A percentile compares a stretch with the other conserved stretches of the same genome.
Evolutionary conservation across 2,797 vertebrate species (phyloP).

Genomic region (Sylvia borin): DNA sequence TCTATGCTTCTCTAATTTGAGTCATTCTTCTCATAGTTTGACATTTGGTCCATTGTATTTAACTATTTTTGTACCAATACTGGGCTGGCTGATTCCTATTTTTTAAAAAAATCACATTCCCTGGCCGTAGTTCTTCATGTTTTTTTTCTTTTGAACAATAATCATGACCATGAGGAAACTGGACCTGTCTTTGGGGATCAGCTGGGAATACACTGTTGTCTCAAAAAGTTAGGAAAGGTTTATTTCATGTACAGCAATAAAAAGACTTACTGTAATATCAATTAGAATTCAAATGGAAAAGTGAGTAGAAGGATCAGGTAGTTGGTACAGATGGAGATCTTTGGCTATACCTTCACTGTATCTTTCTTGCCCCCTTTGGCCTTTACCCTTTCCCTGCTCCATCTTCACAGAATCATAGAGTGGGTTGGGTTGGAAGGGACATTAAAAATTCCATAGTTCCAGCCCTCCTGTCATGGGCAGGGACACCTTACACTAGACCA

Average conservation of each 20-base stretch:
- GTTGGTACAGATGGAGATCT: not conserved
- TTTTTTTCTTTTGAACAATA: not conserved
- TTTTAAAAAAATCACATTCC: not conserved
- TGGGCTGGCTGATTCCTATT: not conserved
- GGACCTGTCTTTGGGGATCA: not conserved
- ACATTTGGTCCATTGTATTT: not conserved
- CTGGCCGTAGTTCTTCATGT: not conserved
- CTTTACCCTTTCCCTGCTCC: not conserved
- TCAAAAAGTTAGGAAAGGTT: not conserved
- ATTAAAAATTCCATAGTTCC: not conserved
- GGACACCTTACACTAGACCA: not conserved
- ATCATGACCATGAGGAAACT: not conserved
- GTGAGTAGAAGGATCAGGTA: not conserved
- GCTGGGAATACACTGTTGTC: not conserved
- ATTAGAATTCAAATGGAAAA: not conserved
- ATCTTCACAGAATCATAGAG: not conserved
- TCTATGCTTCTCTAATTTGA: not conserved
- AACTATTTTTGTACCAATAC: not conserved
- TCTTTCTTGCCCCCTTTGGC: not conserved
- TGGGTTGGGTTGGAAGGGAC: not conserved
- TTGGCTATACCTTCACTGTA: not conserved
- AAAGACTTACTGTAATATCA: not conserved
- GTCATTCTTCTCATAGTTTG: not conserved
- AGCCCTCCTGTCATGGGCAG: rapidly evolving
- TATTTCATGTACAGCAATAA: not conserved